Evolutionary conservation across 2,888 invertebrate genomes (phyloP), one percentile per base, ranked within the genome.

Genomic region (Ennomos fuscantarius): DNA sequence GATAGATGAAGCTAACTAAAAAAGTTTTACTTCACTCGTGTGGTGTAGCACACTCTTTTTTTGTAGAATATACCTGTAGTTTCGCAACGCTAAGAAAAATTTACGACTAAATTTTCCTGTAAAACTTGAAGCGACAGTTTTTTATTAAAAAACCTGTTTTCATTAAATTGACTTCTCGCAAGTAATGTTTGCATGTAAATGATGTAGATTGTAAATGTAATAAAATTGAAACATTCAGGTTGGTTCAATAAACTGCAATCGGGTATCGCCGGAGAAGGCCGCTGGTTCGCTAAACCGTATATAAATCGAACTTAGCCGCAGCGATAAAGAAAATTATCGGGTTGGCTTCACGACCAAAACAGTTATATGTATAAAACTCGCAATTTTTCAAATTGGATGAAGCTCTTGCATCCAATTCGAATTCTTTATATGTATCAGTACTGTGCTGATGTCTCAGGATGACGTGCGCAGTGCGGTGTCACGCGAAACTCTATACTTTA

Each of bases 271-370:
- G 50, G n/a, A 43, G 11, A 43, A 13, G 32, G 55, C 45, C 67
- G 63, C 53, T 65, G 67, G 66, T 68, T 72, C 69, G 70, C 66
- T 71, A 71, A 70, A 75, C 68, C 78, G 73, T 79, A 6, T 24
- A 74, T 66, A 78, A 79, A 79, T 79, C 72, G 70, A 64, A 70
- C 76, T 82, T 81, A 78, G 78, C 66, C 69, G 74, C 76, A 75
- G 66, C 68, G 85, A 86, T 86, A 86, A 85, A 72, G 67, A 70
- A 72, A 71, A 64, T 70, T 80, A 78, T 76, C 76, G 73, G 63
- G 69, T 52, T 56, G 48, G 41, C 34, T 49, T 63, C 51, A 55
- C 58, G 61, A 53, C 50, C 47, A 13, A 34, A 11, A 15, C 8
- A 32, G 35, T 35, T 45, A 35, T 45, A 43, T 35, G 15, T 35